Conservation (phyloP, 2,888 invertebrate species). For the Amblyjoppa proteus region DNA sequence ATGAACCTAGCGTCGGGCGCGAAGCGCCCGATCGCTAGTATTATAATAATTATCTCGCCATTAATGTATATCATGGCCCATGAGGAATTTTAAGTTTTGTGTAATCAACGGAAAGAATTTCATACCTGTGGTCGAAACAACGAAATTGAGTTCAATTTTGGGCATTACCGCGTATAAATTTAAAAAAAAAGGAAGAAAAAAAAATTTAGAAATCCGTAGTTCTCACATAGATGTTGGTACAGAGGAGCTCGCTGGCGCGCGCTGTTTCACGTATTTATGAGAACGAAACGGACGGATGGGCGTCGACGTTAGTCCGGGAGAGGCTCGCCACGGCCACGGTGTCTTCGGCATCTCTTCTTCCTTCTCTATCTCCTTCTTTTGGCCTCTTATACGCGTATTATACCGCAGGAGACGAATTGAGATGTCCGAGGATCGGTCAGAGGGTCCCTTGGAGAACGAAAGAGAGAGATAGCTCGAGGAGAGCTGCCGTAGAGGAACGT, state of each 20-base stretch:
- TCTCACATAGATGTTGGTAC: slow-evolving; percentile 28
- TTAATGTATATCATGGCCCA: background rate
- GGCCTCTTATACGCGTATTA: slow-evolving; percentile 36
- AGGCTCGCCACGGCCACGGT: slow-evolving; percentile 29
- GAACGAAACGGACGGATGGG: slow-evolving; percentile 62
- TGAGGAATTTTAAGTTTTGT: background rate
- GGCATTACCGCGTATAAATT: slow-evolving; percentile 37
- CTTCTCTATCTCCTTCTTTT: slow-evolving; percentile 29
- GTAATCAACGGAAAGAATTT: slow-evolving; percentile 4
- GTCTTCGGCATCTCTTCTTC: slow-evolving; percentile 42
- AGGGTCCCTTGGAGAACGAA: slow-evolving; percentile 27
- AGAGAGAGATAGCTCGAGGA: slow-evolving; percentile 4
- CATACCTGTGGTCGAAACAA: background rate
- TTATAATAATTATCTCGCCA: slow-evolving; percentile 48
- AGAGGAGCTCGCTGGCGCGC: slow-evolving; percentile 52
- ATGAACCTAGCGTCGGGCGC: no score
- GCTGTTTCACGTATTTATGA: slow-evolving; percentile 63
- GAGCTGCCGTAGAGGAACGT: slow-evolving; percentile 28
- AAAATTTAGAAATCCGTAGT: background rate
- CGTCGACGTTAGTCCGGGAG: slow-evolving; percentile 62
- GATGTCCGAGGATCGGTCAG: slow-evolving; percentile 54
- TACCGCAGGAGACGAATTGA: slow-evolving; percentile 62
- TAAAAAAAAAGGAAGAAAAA: background rate
- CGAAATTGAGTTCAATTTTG: slow-evolving; percentile 60
- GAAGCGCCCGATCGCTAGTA: background rate